Percentiles rank a stretch among this genome's conserved stretches.
These are phyloP conservation scores for Temnopleurus reevesii DNA, from an alignment of 53 echinoderm and acorn worm genomes.

Conservation along the genomic window DNA sequence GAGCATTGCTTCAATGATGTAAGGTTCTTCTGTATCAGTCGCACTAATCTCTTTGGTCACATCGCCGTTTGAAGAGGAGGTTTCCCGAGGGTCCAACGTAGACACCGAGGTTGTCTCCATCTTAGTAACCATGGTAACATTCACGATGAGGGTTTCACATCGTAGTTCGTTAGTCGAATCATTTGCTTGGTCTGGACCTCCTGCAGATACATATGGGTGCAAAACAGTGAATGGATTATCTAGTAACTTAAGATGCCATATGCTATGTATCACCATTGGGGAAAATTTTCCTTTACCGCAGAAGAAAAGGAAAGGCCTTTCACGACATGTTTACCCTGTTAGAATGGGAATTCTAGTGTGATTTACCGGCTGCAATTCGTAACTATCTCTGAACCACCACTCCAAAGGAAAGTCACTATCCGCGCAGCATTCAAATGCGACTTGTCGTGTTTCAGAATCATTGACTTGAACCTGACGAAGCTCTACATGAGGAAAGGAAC, in stretches of 20 bases:
- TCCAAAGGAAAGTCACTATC: background rate
- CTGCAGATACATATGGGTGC: background rate
- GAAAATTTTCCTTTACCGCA: background rate
- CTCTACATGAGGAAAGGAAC: background rate
- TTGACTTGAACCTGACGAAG: background rate
- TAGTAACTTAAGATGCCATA: background rate
- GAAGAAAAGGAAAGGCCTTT: background rate
- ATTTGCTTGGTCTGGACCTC: background rate
- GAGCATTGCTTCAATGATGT: background rate
- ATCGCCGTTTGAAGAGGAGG: background rate
- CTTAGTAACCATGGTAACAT: background rate
- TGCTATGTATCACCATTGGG: background rate
- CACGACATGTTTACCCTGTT: background rate
- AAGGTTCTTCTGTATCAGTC: background rate
- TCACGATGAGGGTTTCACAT: slow-evolving; percentile 26
- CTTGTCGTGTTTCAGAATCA: background rate
- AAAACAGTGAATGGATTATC: background rate
- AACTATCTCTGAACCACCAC: background rate
- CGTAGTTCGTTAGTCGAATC: slow-evolving; percentile 27
- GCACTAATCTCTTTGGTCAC: background rate
- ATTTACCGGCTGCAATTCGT: background rate
- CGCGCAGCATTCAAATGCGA: background rate
- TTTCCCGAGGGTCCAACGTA: background rate
- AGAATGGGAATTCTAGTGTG: background rate
- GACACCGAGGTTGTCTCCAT: background rate